These are phyloP conservation scores for Boloria euphrosyne DNA, from an alignment of 2,888 invertebrate species.

Conservation along the genomic window DNA sequence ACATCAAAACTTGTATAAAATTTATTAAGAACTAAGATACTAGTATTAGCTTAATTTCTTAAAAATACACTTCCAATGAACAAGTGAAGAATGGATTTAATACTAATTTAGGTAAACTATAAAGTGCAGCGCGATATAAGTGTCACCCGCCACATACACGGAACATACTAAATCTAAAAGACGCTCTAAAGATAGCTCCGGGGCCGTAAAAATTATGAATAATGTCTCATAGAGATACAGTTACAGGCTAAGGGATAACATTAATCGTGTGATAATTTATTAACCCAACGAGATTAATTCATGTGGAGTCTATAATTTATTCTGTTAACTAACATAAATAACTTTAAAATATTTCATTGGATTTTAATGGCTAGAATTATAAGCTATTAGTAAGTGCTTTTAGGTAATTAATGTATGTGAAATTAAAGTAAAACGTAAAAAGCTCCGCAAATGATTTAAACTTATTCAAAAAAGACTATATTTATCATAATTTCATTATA, in stretches of 20 bases:
- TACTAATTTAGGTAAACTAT: background rate
- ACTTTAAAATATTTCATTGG: background rate
- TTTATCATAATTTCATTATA: background rate
- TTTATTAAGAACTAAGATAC: no score
- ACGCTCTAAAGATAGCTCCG: slow-evolving; percentile 12
- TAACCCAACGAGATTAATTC: slow-evolving; percentile 7
- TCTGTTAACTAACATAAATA: background rate
- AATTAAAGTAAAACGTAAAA: no score
- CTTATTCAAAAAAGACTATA: no score
- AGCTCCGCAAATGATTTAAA: no score
- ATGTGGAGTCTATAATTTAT: slow-evolving; percentile 15
- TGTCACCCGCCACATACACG: slow-evolving; percentile 6
- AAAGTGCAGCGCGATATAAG: slow-evolving; percentile 1
- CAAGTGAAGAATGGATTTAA: background rate
- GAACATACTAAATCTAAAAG: slow-evolving; percentile 17
- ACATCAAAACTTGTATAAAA: no score
- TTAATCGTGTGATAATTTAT: slow-evolving; percentile 20
- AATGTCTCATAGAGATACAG: slow-evolving; percentile 15
- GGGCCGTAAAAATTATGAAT: slow-evolving; percentile 20
- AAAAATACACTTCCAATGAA: background rate
- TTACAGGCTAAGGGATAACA: background rate
- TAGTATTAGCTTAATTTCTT: no score
- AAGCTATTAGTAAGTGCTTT: no score
- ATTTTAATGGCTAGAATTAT: background rate
- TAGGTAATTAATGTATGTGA: no score